A percentile compares a stretch with the other conserved stretches of the same genome.
Evolutionary conservation across 2,113 vertebrate species (phyloP).

Genomic region (Fulica atra): DNA sequence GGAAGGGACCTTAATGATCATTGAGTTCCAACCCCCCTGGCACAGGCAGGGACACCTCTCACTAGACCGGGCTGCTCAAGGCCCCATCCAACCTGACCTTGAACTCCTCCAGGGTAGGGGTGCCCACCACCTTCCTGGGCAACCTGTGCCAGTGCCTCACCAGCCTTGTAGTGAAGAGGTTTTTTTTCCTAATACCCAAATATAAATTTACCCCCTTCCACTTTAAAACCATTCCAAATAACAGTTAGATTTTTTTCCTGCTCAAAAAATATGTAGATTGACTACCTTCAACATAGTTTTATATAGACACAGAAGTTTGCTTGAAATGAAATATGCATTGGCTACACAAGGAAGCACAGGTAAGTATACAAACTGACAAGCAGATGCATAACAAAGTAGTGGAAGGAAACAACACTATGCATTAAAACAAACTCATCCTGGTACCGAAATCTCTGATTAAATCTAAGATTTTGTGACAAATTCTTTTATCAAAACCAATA

Average conservation of each 20-base stretch:
- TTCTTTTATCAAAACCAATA: not conserved
- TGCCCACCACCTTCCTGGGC: too few relatives aligned
- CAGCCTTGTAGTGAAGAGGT: too few relatives aligned
- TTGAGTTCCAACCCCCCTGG: too few relatives aligned
- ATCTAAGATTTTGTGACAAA: not conserved
- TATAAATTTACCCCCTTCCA: too few relatives aligned
- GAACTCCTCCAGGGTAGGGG: too few relatives aligned
- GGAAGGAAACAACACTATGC: not conserved
- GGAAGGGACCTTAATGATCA: too few relatives aligned
- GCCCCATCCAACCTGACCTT: too few relatives aligned
- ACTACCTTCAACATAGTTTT: not conserved
- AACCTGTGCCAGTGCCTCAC: too few relatives aligned
- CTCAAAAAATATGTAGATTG: not conserved
- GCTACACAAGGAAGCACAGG: not conserved
- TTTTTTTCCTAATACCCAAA: too few relatives aligned
- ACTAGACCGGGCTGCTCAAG: too few relatives aligned
- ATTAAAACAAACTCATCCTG: not conserved
- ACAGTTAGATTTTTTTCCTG: not conserved
- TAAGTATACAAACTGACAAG: not conserved
- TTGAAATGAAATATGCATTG: not conserved
- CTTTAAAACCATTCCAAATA: not conserved
- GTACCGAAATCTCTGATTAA: not conserved
- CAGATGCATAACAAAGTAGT: not conserved
- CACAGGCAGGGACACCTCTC: too few relatives aligned
- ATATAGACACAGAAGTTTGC: not conserved